phyloP scores from a whole-genome alignment of 2,113 vertebrate genomes.

The Thinocorus orbignyianus region DNA sequence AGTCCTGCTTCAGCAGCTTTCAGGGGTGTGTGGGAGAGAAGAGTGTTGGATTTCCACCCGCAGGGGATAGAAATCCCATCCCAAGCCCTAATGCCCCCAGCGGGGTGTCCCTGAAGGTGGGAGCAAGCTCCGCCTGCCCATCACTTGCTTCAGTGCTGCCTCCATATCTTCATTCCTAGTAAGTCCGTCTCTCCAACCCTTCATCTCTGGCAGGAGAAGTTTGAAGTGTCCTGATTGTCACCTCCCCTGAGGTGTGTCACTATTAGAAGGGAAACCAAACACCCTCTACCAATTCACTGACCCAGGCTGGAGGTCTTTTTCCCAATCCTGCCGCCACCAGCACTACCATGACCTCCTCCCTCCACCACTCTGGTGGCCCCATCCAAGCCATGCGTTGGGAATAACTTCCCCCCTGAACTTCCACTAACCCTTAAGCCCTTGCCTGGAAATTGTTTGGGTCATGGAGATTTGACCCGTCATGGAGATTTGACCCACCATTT shows the following conservation, averaged over 20 bases:
- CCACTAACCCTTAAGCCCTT: not conserved
- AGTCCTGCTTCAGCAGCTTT: not conserved
- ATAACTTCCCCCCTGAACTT: not conserved
- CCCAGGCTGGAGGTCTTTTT: not conserved
- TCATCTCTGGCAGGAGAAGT: not conserved
- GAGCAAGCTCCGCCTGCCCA: not conserved
- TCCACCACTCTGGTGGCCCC: not conserved
- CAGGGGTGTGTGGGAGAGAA: not conserved
- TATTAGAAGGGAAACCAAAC: not conserved
- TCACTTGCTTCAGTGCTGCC: not conserved
- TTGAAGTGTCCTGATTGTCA: not conserved
- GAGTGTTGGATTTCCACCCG: not conserved
- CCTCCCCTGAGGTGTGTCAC: not conserved
- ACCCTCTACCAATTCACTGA: not conserved
- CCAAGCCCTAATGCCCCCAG: not conserved
- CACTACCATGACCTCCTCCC: too few species aligned
- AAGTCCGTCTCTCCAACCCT: not conserved
- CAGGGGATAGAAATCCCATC: not conserved
- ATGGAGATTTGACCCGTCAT: not conserved
- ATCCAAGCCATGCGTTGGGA: not conserved
- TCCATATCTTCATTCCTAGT: not conserved
- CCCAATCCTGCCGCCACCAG: not conserved
- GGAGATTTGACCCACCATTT: not conserved
- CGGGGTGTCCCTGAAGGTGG: not conserved
- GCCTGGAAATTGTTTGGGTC: not conserved